Evolutionary conservation across 2,888 invertebrate species (phyloP).

Genomic region (Andrena haemorrhoa): DNA sequence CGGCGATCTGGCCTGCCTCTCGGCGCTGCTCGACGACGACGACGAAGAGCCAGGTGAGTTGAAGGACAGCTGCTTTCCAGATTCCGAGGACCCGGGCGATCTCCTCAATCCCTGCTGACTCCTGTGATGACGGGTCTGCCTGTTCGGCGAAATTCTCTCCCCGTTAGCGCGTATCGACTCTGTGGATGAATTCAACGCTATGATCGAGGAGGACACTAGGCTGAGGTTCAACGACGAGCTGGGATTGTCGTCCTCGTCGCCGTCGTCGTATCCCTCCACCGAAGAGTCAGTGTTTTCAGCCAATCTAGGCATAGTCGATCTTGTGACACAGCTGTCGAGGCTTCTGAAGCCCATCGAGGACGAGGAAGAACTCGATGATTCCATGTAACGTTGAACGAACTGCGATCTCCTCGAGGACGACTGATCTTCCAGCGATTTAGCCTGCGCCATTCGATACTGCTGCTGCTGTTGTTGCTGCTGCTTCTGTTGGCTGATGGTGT

Average conservation of each 20-base stretch:
- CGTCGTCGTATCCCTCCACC: slow-evolving; percentile 86
- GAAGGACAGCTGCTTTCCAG: slow-evolving; percentile 79
- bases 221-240: slow-evolving; percentile 85
- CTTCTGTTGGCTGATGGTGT: slow-evolving; percentile 68
- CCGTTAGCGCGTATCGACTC: slow-evolving; percentile 78
- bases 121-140: slow-evolving; percentile 73
- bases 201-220: slow-evolving; percentile 79
- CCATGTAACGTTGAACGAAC: slow-evolving; percentile 86
- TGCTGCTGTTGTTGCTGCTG: slow-evolving; percentile 74
- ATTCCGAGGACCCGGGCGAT: slow-evolving; percentile 82
- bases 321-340: slow-evolving; percentile 87
- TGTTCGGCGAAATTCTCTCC: slow-evolving; percentile 77
- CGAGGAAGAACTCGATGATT: slow-evolving; percentile 86
- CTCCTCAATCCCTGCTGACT: slow-evolving; percentile 77
- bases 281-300: slow-evolving; percentile 87
- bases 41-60: slow-evolving; percentile 80
- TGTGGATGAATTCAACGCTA: slow-evolving; percentile 80
- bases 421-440: slow-evolving; percentile 86
- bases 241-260: slow-evolving; percentile 85
- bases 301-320: slow-evolving; percentile 85
- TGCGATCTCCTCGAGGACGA: slow-evolving; percentile 86
- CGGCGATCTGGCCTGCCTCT: slow-evolving; percentile 78
- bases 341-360: slow-evolving; percentile 89
- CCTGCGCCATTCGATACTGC: slow-evolving; percentile 85
- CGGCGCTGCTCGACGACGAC: slow-evolving; percentile 79